Base-by-base conservation (phyloP, 2,888 invertebrate species). In the Caenorhabditis panamensis region DNA sequence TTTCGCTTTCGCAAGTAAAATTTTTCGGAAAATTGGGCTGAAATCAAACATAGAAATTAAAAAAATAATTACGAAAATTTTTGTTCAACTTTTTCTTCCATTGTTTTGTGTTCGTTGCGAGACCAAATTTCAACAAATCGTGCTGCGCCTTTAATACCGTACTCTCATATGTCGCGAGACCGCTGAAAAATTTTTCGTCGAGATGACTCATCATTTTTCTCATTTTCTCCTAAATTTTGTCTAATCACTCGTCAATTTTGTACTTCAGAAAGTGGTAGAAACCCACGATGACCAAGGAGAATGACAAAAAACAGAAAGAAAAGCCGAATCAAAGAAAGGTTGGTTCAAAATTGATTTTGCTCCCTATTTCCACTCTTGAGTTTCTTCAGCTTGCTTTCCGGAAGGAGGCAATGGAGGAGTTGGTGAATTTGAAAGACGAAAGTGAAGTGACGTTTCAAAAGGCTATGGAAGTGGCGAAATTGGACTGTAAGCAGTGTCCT, bases 401-500 rank as follows among this genome's bases (percentile, higher is more conserved):
- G 24, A 58, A 82, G 28, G 84, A 84, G 56, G 84, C 84, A 5
- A 56, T 82, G 11, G 49, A 76, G n/a, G 69, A 53, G 22, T 9
- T 75, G 13, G 37, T 80, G 5, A 41, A 58, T 5, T 6, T 76
- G 3, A 37, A 59, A 1, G 63, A 67, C 11, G 59, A 63, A n/a
- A 54, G 31, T 0, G 49, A 54, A 8, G 47, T 83, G 2, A 75
- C 62, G 5, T 69, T 59, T 18, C 59, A 67, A 9, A 79, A 83
- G 56, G 80, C 80, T n/a, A 51, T 77, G 66, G 71, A 58, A 56
- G 63, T 82, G 11, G 73, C 83, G 13, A 85, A 85, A 61, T 66
- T 88, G 44, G 84, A 85, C 59, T 83, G 86, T 20, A 47, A 64
- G 0, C 58, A 67, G 54, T 88, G 88, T 54, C 31, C 16, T 13